Evolutionary conservation across 2,888 invertebrate genomes (phyloP).

Genomic region (Eucriotettix oculatus): DNA sequence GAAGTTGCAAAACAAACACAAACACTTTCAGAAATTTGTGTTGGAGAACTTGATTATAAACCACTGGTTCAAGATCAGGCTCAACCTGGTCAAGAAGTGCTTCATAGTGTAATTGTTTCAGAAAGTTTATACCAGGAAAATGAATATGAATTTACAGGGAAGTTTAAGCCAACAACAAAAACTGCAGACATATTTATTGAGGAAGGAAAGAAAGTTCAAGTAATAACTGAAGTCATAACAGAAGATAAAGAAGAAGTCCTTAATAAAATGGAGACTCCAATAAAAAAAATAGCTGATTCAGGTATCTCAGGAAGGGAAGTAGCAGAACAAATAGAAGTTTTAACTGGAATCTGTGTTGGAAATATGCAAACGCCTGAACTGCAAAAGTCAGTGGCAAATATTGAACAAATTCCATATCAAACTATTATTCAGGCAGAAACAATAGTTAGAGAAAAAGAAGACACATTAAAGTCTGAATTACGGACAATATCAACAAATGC

Average conservation of each 20-base stretch:
- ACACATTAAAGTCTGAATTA: conserved; percentile 13
- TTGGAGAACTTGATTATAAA: conserved; percentile 10
- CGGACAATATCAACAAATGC: conserved; percentile 16
- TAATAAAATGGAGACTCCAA: conserved; percentile 12
- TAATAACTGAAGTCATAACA: conserved; percentile 21
- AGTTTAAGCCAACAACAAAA: conserved; percentile 25
- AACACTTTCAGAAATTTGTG: conserved; percentile 2
- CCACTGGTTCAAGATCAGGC: conserved; percentile 16
- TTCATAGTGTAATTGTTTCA: conserved; percentile 18
- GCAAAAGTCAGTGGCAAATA: conserved; percentile 17
- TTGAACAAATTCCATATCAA: conserved; percentile 16
- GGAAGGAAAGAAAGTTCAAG: conserved; percentile 19
- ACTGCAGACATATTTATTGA: conserved; percentile 26
- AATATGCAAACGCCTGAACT: conserved; percentile 19
- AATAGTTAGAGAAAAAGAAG: conserved; percentile 18
- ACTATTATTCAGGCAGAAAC: conserved; percentile 19
- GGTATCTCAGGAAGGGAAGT: conserved; percentile 24
- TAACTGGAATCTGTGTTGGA: conserved; percentile 20
- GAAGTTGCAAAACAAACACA: conserved; percentile 11
- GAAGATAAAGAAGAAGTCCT: conserved; percentile 23
- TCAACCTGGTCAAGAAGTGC: conserved; percentile 18
- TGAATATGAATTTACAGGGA: conserved; percentile 20
- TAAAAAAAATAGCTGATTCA: conserved; percentile 11
- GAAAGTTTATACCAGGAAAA: conserved; percentile 22
- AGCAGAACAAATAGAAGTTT: conserved; percentile 24